Conservation (phyloP, 2,113 vertebrate species). For the Sebastes schlegelii region DNA sequence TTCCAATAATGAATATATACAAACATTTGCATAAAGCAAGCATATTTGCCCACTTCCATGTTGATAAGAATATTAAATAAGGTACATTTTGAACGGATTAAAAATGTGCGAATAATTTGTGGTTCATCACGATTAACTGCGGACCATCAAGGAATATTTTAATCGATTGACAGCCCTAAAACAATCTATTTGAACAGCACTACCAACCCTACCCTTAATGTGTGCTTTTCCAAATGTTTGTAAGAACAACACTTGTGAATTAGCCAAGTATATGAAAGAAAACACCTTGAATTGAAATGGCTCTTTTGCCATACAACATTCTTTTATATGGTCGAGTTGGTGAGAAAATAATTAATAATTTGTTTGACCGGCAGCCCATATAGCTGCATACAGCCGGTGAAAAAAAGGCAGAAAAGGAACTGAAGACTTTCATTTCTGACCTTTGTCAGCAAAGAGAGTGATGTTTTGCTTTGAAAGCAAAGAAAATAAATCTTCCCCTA, state of each 20-base stretch:
- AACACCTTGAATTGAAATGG: not conserved
- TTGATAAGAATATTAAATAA: no score
- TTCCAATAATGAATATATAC: no score
- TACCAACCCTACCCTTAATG: no score
- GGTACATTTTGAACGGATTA: no score
- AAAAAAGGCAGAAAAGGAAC: not conserved
- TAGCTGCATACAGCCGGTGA: not conserved
- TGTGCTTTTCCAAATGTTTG: not conserved
- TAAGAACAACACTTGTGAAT: not conserved
- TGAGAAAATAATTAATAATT: not conserved
- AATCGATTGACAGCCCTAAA: no score
- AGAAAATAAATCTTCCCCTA: constrained; percentile 22
- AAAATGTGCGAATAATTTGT: no score
- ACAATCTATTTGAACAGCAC: no score
- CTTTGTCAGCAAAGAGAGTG: constrained; percentile 47
- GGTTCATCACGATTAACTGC: no score
- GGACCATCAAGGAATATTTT: no score
- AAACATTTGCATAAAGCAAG: no score
- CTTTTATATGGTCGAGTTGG: not conserved
- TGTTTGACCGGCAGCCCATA: not conserved
- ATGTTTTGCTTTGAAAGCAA: constrained; percentile 27
- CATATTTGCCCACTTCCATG: no score
- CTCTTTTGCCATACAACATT: not conserved
- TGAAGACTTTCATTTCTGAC: constrained; percentile 41
- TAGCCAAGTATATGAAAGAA: not conserved